Percentiles rank a stretch among this genome's conserved stretches.
Conservation (phyloP, 2,888 invertebrate species). For the Adelphocoris suturalis region DNA sequence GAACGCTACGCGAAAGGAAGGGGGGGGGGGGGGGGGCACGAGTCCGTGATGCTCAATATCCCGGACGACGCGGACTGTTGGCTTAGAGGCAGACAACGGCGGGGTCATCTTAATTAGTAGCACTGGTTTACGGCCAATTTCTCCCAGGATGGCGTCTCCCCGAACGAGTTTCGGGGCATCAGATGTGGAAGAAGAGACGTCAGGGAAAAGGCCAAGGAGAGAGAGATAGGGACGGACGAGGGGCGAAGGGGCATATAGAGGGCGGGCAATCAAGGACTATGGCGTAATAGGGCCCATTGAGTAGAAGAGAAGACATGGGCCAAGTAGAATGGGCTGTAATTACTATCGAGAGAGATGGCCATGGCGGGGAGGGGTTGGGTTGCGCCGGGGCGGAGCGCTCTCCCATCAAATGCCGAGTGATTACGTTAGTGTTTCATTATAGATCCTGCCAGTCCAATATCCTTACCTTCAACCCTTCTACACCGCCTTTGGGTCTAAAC, state of each 20-base stretch:
- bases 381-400: slow-evolving; percentile 34
- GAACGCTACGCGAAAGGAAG: neutral
- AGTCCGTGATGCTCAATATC: slow-evolving; percentile 32
- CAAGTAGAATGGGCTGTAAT: slow-evolving; percentile 71
- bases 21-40: neutral
- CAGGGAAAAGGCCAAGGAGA: slow-evolving; percentile 1
- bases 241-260: neutral
- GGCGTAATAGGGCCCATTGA: slow-evolving; percentile 69
- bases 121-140: slow-evolving; percentile 54
- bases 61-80: slow-evolving; percentile 11
- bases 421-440: slow-evolving; percentile 72
- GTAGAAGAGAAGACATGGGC: slow-evolving; percentile 69
- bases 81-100: neutral
- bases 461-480: slow-evolving; percentile 62
- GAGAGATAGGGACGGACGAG: neutral
- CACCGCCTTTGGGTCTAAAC: neutral
- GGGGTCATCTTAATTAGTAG: slow-evolving; percentile 53
- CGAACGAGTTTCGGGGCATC: neutral
- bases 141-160: slow-evolving; percentile 35
- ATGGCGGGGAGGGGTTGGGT: slow-evolving; percentile 11
- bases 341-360: slow-evolving; percentile 57
- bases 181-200: slow-evolving; percentile 24
- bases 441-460: slow-evolving; percentile 68
- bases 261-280: slow-evolving; percentile 67
- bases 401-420: slow-evolving; percentile 71